A percentile compares a stretch with the other conserved stretches of the same genome.
phyloP scores from a whole-genome alignment of 2,113 vertebrate genomes.

The Rallus limicola region DNA sequence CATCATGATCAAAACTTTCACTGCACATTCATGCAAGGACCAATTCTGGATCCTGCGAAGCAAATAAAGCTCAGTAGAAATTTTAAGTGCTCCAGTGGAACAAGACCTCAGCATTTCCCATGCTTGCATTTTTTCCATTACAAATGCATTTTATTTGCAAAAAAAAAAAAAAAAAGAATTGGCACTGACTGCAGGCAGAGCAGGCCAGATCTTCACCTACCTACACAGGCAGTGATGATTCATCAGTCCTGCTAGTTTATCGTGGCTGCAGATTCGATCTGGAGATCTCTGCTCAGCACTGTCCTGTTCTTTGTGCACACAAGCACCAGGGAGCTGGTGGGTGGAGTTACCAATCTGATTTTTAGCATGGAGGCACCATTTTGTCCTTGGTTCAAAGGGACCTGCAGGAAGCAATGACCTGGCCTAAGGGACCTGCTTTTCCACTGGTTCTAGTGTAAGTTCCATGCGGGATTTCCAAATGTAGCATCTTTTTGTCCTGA shows the following conservation, averaged over 20 bases:
- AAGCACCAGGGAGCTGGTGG: neutral
- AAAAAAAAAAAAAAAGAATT: neutral
- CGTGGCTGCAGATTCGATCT: neutral
- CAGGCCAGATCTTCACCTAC: neutral
- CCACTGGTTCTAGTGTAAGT: neutral
- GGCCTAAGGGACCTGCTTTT: neutral
- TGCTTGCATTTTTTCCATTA: neutral
- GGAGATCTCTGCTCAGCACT: neutral
- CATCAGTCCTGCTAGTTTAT: neutral
- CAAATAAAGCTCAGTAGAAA: neutral
- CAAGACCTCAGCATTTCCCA: neutral
- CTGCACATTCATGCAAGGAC: neutral
- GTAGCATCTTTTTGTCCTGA: neutral
- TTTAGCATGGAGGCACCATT: neutral
- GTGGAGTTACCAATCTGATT: neutral
- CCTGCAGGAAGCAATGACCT: neutral
- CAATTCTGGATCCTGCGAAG: neutral
- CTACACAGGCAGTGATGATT: neutral
- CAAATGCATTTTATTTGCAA: neutral
- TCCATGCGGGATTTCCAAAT: neutral
- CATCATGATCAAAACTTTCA: neutral
- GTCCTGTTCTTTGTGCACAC: neutral
- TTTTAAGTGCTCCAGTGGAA: neutral
- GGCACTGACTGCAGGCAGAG: neutral
- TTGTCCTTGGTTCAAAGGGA: neutral